Evolutionary conservation across 2,797 vertebrate genomes (phyloP), one percentile per base, ranked within the genome.

Genomic region (Streptopelia turtur): DNA sequence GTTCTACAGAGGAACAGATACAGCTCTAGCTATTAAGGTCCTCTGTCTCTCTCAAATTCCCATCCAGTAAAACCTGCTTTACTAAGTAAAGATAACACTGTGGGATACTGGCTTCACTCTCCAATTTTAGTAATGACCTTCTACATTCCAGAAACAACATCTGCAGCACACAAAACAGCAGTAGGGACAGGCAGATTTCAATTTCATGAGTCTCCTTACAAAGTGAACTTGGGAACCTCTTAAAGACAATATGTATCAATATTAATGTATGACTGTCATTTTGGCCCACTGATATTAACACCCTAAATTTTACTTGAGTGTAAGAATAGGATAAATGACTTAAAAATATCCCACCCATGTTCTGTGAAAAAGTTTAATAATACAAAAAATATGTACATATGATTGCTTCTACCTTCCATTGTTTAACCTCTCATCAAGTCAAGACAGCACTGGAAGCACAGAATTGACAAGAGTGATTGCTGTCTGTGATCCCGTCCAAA

Each of bases 81-180:
- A 13, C 2, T 65, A 50, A 81, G 37, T 47, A 77, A 83, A 87
- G 63, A 69, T 81, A 57, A 86, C 77, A 77, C 0, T 45, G 27
- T 13, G 12, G 12, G 10, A 56, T 37, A 45, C 24, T 77, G n/a
- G 8, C 13, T 77, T 95, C 60, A 64, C 57, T 64, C 66, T 52
- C 84, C 91, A 68, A 76, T 86, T 91, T 89, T 83, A 83, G 50
- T 53, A 49, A 82, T 50, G 41, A 64, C 35, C 30, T 89, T 76
- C 80, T 83, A n/a, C 43, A 11, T 15, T 35, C 35, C 43, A 83
- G 47, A 90, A 85, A 66, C 76, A 57, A 35, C 10, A 92, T 27
- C 45, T 56, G 31, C 41, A 85, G 11, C 5, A 28, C 20, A 50
- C 0, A 0, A 66, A 75, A 15, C 9, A 20, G 5, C 39, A 35